phyloP scores from a whole-genome alignment of 2,888 invertebrate genomes.

The Drosophila quinaria region DNA sequence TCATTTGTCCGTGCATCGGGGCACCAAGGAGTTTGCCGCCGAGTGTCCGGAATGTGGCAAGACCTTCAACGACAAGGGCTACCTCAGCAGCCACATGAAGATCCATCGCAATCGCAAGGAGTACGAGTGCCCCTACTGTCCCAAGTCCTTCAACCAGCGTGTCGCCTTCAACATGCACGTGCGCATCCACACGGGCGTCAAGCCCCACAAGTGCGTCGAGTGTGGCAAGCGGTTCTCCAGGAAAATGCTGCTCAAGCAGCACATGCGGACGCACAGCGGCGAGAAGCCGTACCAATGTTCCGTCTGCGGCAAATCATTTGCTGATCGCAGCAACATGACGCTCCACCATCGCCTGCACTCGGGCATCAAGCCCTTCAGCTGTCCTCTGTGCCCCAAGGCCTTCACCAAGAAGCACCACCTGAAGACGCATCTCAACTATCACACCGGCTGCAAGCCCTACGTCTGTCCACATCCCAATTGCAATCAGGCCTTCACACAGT shows the following conservation, averaged over 20 bases:
- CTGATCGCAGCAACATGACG: constrained; percentile 94
- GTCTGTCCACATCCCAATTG: constrained; percentile 89
- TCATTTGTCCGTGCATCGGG: constrained; percentile 92
- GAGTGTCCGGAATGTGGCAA: constrained; percentile 92
- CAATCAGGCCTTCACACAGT: constrained; percentile 92
- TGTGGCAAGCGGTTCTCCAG: constrained; percentile 94
- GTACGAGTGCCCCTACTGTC: constrained; percentile 92
- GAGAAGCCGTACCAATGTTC: constrained; percentile 93
- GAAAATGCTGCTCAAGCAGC: constrained; percentile 94
- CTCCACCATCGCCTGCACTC: constrained; percentile 92
- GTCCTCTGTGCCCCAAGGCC: constrained; percentile 88
- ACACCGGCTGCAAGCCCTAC: constrained; percentile 93
- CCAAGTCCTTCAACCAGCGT: constrained; percentile 94
- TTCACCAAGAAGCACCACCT: constrained; percentile 95
- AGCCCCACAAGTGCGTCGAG: constrained; percentile 91
- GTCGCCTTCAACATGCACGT: constrained; percentile 96
- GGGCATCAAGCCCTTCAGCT: constrained; percentile 91
- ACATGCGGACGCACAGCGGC: constrained; percentile 92
- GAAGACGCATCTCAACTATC: constrained; percentile 94
- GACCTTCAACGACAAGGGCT: constrained; percentile 93
- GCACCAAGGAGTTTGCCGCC: constrained; percentile 92
- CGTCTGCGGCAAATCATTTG: constrained; percentile 93
- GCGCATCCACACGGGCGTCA: constrained; percentile 92
- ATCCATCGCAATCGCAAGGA: constrained; percentile 93
- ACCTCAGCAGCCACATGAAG: constrained; percentile 94